Evolutionary conservation across 2,797 vertebrate species (phyloP).

Genomic region (Lutjanus campechanus): DNA sequence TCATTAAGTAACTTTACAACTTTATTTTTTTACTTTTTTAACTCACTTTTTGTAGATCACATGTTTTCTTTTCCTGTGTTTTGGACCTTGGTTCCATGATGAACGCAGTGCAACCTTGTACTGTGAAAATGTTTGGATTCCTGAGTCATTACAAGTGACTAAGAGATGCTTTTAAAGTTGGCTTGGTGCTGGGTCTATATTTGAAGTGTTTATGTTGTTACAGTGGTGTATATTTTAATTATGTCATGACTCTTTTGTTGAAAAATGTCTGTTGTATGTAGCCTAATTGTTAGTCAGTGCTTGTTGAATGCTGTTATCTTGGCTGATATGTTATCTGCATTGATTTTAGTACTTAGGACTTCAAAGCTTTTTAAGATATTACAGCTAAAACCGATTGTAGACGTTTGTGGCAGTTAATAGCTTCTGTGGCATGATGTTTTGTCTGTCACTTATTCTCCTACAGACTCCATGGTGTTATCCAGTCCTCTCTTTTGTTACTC

Average conservation of each 20-base stretch:
- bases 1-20: background rate
- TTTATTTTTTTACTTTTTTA: background rate
- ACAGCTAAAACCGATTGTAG: background rate
- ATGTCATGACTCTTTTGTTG: constrained; percentile 3
- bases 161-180: background rate
- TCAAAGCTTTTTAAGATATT: background rate
- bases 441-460: background rate
- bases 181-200: background rate
- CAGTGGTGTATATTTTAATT: constrained; percentile 6
- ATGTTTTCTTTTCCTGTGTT: background rate
- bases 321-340: constrained; percentile 43
- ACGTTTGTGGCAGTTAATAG: background rate
- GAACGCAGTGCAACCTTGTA: background rate
- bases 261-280: constrained; percentile 13
- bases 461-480: background rate
- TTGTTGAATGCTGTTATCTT: constrained; percentile 30
- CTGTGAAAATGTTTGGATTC: background rate
- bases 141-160: background rate
- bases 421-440: background rate
- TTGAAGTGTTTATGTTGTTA: constrained; percentile 1
- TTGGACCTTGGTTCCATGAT: background rate
- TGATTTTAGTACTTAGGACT: constrained; percentile 36
- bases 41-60: background rate
- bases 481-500: constrained; percentile 1
- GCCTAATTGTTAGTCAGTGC: background rate